Evolutionary conservation across 2,113 vertebrate genomes (phyloP).

Genomic region (Pleuronectes platessa): DNA sequence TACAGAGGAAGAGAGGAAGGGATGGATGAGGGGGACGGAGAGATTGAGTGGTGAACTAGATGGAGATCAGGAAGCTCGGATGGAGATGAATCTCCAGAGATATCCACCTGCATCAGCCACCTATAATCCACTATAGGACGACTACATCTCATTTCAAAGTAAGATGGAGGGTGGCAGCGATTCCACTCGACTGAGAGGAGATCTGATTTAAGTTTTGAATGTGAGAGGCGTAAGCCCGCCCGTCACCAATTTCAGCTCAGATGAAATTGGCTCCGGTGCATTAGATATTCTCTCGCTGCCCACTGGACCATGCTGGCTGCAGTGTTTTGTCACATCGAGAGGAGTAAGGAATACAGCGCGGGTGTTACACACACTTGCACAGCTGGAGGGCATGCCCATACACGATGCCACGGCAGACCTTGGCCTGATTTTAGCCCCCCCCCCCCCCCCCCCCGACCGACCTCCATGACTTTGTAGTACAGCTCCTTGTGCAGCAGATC

Average conservation of each 20-base stretch:
- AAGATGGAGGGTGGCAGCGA: slow-evolving; percentile 89
- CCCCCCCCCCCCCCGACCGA: too few relatives aligned
- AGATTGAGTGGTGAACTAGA: slow-evolving; percentile 40
- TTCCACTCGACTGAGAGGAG: slow-evolving; percentile 93
- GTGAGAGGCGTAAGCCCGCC: slow-evolving; percentile 54
- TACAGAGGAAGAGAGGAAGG: neutral
- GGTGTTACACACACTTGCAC: slow-evolving; percentile 35
- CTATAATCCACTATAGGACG: slow-evolving; percentile 69
- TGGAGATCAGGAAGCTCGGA: slow-evolving; percentile 67
- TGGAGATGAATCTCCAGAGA: slow-evolving; percentile 77
- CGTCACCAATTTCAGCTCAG: slow-evolving; percentile 87
- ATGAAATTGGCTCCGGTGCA: slow-evolving; percentile 94
- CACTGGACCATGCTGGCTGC: slow-evolving; percentile 88
- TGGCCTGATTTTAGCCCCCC: slow-evolving; percentile 4
- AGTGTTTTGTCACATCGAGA: slow-evolving; percentile 85
- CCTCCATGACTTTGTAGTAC: neutral
- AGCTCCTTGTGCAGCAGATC: slow-evolving; percentile 9
- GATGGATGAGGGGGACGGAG: slow-evolving; percentile 8
- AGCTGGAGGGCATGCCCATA: slow-evolving; percentile 46
- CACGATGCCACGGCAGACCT: slow-evolving; percentile 17
- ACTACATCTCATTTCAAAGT: slow-evolving; percentile 93
- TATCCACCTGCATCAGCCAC: slow-evolving; percentile 68
- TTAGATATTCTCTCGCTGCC: slow-evolving; percentile 90
- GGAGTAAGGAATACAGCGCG: slow-evolving; percentile 29
- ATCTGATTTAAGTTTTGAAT: slow-evolving; percentile 92